Evolutionary conservation across 64 coral and sea anemone species (phyloP).

Genomic region (Astreopora myriophthalma): DNA sequence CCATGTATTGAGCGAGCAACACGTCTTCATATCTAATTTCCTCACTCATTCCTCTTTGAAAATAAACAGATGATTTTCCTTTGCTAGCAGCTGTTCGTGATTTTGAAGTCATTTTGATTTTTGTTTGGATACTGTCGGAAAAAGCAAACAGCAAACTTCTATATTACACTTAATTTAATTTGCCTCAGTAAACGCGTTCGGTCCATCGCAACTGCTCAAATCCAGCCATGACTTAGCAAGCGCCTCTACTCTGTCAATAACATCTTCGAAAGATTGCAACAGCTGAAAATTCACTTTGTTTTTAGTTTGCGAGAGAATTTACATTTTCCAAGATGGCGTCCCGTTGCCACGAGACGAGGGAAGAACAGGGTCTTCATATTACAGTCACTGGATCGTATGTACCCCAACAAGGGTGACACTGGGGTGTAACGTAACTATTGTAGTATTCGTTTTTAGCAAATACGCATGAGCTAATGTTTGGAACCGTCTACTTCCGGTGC

Average conservation of each 20-base stretch:
- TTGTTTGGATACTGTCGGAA: neutral
- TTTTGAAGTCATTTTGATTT: slow-evolving; percentile 39
- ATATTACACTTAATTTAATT: too few relatives aligned
- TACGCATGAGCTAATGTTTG: too few relatives aligned
- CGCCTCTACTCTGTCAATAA: too few relatives aligned
- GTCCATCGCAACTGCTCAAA: neutral
- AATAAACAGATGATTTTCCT: slow-evolving; percentile 31
- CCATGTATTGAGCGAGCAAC: slow-evolving; percentile 85
- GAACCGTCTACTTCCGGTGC: too few relatives aligned
- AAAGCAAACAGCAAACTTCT: neutral
- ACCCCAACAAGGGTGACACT: too few relatives aligned
- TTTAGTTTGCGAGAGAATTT: neutral
- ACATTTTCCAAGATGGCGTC: slow-evolving; percentile 59
- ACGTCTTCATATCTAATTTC: slow-evolving; percentile 86
- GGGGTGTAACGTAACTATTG: too few relatives aligned
- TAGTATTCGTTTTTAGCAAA: too few relatives aligned
- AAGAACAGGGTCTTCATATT: too few relatives aligned
- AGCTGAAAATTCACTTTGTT: too few relatives aligned
- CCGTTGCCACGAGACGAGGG: slow-evolving; percentile 61
- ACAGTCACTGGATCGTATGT: too few relatives aligned
- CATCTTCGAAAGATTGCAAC: too few relatives aligned
- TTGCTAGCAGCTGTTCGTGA: neutral
- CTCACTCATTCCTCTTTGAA: slow-evolving; percentile 80
- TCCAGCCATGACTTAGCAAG: neutral
- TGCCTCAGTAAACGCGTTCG: neutral